These are phyloP conservation scores for Amphilophus citrinellus DNA, from an alignment of 2,113 vertebrate species.

Conservation along the genomic window DNA sequence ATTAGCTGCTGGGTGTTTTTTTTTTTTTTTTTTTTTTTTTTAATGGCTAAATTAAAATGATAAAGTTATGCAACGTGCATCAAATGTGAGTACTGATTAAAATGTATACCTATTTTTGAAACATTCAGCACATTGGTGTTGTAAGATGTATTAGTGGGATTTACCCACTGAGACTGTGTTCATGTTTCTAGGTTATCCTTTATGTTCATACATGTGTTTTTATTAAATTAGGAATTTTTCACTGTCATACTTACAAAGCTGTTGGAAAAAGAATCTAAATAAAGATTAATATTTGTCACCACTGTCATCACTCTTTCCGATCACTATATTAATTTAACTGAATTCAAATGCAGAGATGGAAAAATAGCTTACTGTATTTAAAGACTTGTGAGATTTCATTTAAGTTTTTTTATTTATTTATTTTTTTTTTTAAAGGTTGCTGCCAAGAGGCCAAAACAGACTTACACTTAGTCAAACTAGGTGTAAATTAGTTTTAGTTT, in stretches of 20 bases:
- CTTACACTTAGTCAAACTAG: too few species aligned
- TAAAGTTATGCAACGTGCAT: neutral
- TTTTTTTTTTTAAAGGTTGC: neutral
- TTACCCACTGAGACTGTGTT: constrained; percentile 47
- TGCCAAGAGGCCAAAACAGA: neutral
- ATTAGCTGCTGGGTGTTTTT: constrained; percentile 36
- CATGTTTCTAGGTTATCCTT: constrained; percentile 27
- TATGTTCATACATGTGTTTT: constrained; percentile 46
- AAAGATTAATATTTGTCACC: constrained; percentile 67
- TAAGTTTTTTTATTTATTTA: too few species aligned
- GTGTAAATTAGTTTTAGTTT: neutral
- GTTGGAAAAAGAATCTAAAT: constrained; percentile 59
- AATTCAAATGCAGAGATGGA: neutral
- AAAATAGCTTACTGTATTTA: neutral
- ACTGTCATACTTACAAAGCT: constrained; percentile 44
- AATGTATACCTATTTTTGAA: constrained; percentile 54
- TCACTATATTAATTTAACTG: neutral
- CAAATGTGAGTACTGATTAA: constrained; percentile 29
- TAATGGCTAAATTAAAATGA: constrained; percentile 20
- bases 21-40: neutral
- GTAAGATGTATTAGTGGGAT: constrained; percentile 28
- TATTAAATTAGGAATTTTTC: constrained; percentile 40
- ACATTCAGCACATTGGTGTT: neutral
- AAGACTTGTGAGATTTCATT: neutral
- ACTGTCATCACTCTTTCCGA: neutral